Conservation (phyloP, 1,140 invertebrate species). For the Rhopalosiphum maidis region DNA sequence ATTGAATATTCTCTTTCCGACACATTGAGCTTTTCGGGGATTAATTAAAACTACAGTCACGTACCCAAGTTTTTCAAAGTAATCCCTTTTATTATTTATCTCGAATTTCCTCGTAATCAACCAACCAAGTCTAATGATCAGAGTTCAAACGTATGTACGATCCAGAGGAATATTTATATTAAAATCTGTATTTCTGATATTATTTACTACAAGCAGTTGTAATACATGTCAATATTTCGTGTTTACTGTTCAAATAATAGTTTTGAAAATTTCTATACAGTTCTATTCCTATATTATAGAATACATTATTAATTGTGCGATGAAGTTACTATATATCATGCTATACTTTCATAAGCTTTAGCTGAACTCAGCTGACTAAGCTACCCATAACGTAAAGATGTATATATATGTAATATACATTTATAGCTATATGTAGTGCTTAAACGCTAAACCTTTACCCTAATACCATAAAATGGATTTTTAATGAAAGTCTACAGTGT, state of each 20-base stretch:
- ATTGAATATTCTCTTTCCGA: constrained; percentile 32
- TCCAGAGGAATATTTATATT: not conserved
- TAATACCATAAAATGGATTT: constrained; percentile 2
- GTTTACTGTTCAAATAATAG: not conserved
- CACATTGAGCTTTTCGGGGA: not conserved
- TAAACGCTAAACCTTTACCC: constrained; percentile 2
- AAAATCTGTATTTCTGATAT: not conserved
- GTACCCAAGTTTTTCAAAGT: constrained; percentile 30
- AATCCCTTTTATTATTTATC: constrained; percentile 22
- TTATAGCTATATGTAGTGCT: not conserved
- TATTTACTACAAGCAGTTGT: not conserved
- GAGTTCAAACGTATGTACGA: not conserved
- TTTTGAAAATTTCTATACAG: not conserved
- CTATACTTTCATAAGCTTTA: not conserved
- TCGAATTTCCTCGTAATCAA: not conserved
- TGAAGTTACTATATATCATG: constrained; percentile 15
- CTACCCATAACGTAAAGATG: not conserved
- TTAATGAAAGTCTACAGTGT: not conserved
- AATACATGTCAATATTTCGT: not conserved
- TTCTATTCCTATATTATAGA: not conserved
- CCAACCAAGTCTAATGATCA: constrained; percentile 1
- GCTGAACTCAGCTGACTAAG: constrained; percentile 6
- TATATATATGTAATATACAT: not conserved
- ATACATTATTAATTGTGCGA: not conserved
- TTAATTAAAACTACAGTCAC: constrained; percentile 46